phyloP scores from a whole-genome alignment of 1,140 invertebrate species.

The Bombus sylvicola region DNA sequence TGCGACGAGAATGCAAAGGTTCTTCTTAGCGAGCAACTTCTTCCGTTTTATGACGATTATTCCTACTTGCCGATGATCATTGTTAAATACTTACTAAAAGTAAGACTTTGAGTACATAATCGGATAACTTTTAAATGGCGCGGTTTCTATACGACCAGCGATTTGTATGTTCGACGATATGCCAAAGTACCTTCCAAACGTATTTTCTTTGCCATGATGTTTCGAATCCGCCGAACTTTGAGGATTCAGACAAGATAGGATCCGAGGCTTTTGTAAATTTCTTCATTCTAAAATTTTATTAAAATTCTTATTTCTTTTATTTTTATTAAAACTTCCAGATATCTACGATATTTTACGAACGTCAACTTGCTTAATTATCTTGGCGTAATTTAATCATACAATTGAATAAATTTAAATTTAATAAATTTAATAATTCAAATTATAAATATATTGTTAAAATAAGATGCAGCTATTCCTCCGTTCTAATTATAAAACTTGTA shows the following conservation, averaged over 20 bases:
- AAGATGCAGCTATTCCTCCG: not conserved
- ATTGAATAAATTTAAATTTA: not conserved
- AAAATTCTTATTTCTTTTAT: too few species aligned
- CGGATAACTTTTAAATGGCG: constrained; percentile 14
- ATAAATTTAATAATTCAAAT: too few species aligned
- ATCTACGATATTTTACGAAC: not conserved
- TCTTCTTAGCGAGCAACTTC: not conserved
- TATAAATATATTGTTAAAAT: too few species aligned
- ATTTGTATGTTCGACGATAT: constrained; percentile 1
- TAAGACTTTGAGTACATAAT: constrained; percentile 9
- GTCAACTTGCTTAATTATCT: not conserved
- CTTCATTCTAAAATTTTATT: too few species aligned
- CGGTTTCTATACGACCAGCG: constrained; percentile 2
- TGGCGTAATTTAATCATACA: not conserved
- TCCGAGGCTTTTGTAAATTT: too few species aligned
- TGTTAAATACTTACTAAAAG: constrained; percentile 3
- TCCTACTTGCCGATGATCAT: not conserved
- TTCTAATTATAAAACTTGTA: not conserved
- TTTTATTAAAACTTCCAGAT: too few species aligned
- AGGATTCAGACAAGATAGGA: too few species aligned
- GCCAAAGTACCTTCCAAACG: not conserved
- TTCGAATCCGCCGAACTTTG: not conserved
- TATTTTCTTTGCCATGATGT: not conserved
- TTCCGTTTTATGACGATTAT: not conserved
- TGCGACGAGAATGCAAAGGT: not conserved